Evolutionary conservation across 2,888 invertebrate species (phyloP), one percentile per base, ranked within the genome.

Genomic region (Cantharis rufa): DNA sequence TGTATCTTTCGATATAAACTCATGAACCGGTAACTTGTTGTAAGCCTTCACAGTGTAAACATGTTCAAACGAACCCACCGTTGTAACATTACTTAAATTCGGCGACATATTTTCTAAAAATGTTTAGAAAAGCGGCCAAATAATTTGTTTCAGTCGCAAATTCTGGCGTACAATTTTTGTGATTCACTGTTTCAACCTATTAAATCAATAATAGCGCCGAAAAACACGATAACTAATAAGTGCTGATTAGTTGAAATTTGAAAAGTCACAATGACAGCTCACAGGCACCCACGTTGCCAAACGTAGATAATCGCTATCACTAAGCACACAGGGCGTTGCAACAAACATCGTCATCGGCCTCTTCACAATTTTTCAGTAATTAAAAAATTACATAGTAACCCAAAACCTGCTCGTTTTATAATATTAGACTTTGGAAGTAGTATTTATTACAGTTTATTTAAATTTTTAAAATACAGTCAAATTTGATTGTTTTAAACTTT

Each of bases 1-100:
- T 61, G 96, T 96, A 83, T 90, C 91, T 76, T 90, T 91, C 0
- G 96, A 96, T 81, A 92, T 92, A 87, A 95, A 96, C 87, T 96
- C 95, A 79, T 92, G 92, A 2, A 96, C 93, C 13, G 95, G 94
- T 84, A 96, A 92, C 73, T 92, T 90, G 84, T 93, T 92, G 82
- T 93, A 93, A 0, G 93, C 93, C 86, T 92, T 92, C 18, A 92
- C 89, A 10, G 93, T 91, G 79, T 91, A 91, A 80, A 93, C 86
- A 78, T 90, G 85, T 82, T 91, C 89, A 84, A 91, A 92, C 82
- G 88, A 88, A 70, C 87, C 87, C 82, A 88, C 21, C 9, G 13
- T 15, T n/a, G 64, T 9, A n/a, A 66, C 21, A 66, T 5, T 16
- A 24, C 7, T 48, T n/a, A 5, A n/a, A 48, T 21, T 66, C 1